A percentile compares a stretch with the other conserved stretches of the same genome.
Conservation (phyloP, 2,888 invertebrate genomes). For the Pheosia tremula region DNA sequence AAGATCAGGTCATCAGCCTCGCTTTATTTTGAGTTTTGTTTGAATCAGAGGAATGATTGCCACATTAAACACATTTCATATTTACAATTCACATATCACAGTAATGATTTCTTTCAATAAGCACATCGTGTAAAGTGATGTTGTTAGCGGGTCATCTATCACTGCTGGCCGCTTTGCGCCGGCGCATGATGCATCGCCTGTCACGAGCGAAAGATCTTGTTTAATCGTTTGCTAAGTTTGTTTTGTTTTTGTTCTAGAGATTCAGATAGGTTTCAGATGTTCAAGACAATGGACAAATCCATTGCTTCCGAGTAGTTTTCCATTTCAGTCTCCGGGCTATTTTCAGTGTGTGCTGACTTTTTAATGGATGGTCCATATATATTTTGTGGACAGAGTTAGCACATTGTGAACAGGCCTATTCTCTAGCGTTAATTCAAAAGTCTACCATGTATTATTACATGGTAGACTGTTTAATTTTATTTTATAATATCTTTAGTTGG, state of each 20-base stretch:
- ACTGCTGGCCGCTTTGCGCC: constrained; percentile 16
- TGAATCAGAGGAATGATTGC: not conserved
- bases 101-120: constrained; percentile 17
- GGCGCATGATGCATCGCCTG: constrained; percentile 9
- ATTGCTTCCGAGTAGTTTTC: not conserved
- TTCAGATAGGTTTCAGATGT: constrained; percentile 1
- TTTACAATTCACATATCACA: constrained; percentile 7
- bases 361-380: too few species aligned
- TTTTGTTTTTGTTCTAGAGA: not conserved
- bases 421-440: too few species aligned
- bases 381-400: too few species aligned
- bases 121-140: constrained; percentile 12
- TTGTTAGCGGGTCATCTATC: constrained; percentile 14
- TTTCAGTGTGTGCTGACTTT: too few species aligned
- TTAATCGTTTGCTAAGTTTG: not conserved
- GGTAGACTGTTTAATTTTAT: too few species aligned
- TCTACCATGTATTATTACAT: too few species aligned
- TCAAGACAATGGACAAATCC: not conserved
- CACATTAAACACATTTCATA: constrained; percentile 6
- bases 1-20: not conserved
- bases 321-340: too few species aligned
- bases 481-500: too few species aligned
- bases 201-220: constrained; percentile 2
- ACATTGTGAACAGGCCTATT: too few species aligned
- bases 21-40: too few species aligned